Base-by-base conservation (phyloP, 64 coral and sea anemone genomes). In the Anthopleura sola region DNA sequence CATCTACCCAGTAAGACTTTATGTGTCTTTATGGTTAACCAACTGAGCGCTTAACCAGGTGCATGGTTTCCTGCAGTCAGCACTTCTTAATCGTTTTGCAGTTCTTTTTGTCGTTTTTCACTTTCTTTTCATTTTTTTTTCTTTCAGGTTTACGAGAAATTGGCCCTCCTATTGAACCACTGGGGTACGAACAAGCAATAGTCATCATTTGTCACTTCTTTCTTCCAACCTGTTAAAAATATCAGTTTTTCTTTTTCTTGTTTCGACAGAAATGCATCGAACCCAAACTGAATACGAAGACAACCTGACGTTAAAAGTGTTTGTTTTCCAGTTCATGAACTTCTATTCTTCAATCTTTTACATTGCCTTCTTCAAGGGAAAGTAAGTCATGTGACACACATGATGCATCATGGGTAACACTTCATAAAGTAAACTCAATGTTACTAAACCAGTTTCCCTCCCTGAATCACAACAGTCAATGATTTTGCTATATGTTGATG, bases 251-350 rank as follows among this genome's bases (percentile, higher is more conserved):
- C n/a, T n/a, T n/a, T 68, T 87, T 31, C 19, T 69, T 84, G 76
- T 20, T 85, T 46, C 68, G 64, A 17, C 81, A 97, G 95, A 97
- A 88, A 97, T 97, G 95, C 95, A 97, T 39, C 88, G 95, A 23
- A 97, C 95, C 19, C 95, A 97, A 62, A 97, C 95, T 47, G 95
- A 97, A 55, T 97, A 97, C 44, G 95, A 97, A 36, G 95, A 97
- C 54, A 90, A 97, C 49, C 75, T 97, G 56, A 97, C 95, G 20
- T 84, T 97, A 31, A 97, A 97, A 37, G 95, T 97, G 21, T 97
- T 97, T 82, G 79, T 97, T 50, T 97, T 97, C 81, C 95, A 97
- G 60, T 97, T 97, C 53, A 83, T 92, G 40, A 96, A 96, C 44
- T 96, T 96, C 55, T 96, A 92, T 74, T 86, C 94, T 44, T 96